phyloP scores from a whole-genome alignment of 2,888 invertebrate species.

The Pogonocherus hispidulus region DNA sequence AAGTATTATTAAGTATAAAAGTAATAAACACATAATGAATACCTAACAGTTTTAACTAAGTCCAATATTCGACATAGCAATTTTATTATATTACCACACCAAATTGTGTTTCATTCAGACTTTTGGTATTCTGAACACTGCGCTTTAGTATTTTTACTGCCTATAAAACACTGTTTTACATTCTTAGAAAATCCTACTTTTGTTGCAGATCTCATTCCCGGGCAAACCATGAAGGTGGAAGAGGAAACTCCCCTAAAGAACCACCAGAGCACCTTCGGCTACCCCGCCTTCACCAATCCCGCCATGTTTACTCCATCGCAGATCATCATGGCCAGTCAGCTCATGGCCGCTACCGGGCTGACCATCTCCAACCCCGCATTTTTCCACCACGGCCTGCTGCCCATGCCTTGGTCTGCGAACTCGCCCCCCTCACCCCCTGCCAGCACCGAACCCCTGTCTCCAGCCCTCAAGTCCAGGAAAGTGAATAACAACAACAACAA shows the following conservation, averaged over 20 bases:
- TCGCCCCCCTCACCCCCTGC: conserved; percentile 71
- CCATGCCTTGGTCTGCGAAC: conserved; percentile 70
- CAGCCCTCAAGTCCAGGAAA: conserved; percentile 62
- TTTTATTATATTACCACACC: too few species aligned
- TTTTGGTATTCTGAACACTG: too few species aligned
- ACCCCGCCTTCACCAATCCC: conserved; percentile 69
- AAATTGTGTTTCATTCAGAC: too few species aligned
- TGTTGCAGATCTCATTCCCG: conserved; percentile 63
- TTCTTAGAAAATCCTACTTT: conserved; percentile 33
- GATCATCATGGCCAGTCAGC: conserved; percentile 69
- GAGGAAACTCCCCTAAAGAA: conserved; percentile 74
- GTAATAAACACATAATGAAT: too few species aligned
- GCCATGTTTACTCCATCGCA: conserved; percentile 70
- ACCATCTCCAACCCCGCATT: conserved; percentile 75
- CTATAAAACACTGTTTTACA: too few species aligned
- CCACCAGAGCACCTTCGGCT: conserved; percentile 60
- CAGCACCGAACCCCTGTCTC: conserved; percentile 65
- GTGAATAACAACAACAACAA: conserved; percentile 66
- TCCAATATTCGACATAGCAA: too few species aligned
- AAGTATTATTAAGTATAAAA: too few species aligned
- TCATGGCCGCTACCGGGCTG: conserved; percentile 73
- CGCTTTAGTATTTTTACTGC: too few species aligned
- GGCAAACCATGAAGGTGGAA: conserved; percentile 69
- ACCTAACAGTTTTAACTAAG: too few species aligned
- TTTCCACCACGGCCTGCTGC: conserved; percentile 75